A percentile compares a stretch with the other conserved stretches of the same genome.
Evolutionary conservation across 2,113 vertebrate species (phyloP).

Genomic region (Oenanthe oenanthe): DNA sequence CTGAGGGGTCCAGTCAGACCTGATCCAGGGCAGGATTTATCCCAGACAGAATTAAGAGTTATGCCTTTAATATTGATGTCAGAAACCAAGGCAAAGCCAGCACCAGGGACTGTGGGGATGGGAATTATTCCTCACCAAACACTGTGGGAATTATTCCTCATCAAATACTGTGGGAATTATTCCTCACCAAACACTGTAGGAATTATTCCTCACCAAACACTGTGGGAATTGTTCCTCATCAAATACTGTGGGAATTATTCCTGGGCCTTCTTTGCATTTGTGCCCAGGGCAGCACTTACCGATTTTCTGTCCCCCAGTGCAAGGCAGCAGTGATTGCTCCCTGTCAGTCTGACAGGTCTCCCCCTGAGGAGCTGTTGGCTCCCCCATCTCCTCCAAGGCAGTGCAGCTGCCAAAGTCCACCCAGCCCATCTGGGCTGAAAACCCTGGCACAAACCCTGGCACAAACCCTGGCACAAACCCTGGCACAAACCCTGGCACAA

Average conservation of each 20-base stretch:
- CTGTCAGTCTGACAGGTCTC: not conserved
- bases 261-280: too few relatives aligned
- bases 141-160: not conserved
- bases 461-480: too few relatives aligned
- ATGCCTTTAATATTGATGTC: rapidly evolving
- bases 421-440: not conserved
- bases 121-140: not conserved
- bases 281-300: not conserved
- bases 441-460: not conserved
- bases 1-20: not conserved
- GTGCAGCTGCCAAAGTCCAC: not conserved
- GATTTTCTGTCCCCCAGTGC: not conserved
- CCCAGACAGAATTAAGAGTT: not conserved
- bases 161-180: not conserved
- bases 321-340: not conserved
- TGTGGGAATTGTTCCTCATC: not conserved
- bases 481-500: too few relatives aligned
- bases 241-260: too few relatives aligned
- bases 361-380: not conserved
- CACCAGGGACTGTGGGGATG: not conserved
- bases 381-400: not conserved
- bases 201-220: not conserved
- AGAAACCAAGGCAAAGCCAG: not conserved
- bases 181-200: too few relatives aligned
- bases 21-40: not conserved